Base-by-base conservation (phyloP, 1,140 invertebrate genomes). In the Aphaenogaster floridana region DNA sequence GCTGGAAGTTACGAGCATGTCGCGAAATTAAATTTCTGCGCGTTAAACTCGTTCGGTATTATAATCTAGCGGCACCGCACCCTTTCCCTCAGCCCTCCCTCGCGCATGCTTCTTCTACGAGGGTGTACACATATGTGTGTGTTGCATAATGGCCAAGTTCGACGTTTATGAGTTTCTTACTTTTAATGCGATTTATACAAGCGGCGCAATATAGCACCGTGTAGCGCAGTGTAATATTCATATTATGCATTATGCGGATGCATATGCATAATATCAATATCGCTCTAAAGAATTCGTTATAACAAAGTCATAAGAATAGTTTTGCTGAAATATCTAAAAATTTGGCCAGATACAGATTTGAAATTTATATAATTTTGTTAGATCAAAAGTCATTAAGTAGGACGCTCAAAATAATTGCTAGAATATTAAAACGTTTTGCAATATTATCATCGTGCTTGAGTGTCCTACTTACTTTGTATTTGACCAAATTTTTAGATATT, bases 1-100 rank as follows among this genome's bases (percentile, higher is more conserved):
- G 69, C 54, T 74, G 52, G 52, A 83, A 83, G 80, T 84, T 84
- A 63, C 80, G 80, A 39, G 69, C 69, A 50, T 74, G 68, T 76
- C 69, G 80, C 42, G 45, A 84, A 76, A 84, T 84, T 84, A 84
- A 84, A 84, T 84, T 84, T 84, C 69, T 61, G 42, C 80, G 57
- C 54, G 80, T 83, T 83, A 83, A 83, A 83, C 80, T 83, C 68
- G 68, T 83, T 83, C 80, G 11, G 80, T 84, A 84, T 84, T 76
- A 76, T 84, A 84, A 84, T 84, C 69, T 39, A 69, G 42, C 63
- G 69, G 42, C 36, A 48, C 13, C 66, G 39, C 54, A 34, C 42
- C 17, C 34, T 8, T 36, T n/a, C 34, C 39, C 68, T 34, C 66
- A 28, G 3, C 69, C 6, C 15, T 5, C 21, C 6, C 54, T n/a